These are phyloP conservation scores for Danionella cerebrum DNA, from an alignment of 2,113 vertebrate genomes.

Conservation along the genomic window DNA sequence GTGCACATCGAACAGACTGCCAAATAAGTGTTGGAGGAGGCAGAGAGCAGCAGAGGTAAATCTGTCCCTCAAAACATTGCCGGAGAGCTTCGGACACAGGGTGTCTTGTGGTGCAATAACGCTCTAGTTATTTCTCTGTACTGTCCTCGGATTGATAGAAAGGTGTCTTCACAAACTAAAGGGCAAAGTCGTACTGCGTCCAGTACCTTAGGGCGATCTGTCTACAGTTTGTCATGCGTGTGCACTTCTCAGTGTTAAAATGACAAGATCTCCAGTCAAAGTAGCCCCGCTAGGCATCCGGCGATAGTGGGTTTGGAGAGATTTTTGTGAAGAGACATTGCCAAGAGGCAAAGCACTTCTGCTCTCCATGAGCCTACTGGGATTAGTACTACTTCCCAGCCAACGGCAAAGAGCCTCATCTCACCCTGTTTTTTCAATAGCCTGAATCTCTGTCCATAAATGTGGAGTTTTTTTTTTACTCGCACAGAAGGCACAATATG, in stretches of 20 bases:
- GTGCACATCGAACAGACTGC: conserved; percentile 61
- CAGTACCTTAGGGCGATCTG: conserved; percentile 76
- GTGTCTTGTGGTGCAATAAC: conserved; percentile 75
- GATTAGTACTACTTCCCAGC: conserved; percentile 60
- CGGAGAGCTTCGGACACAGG: conserved; percentile 61
- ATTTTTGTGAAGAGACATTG: conserved; percentile 67
- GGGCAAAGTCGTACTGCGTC: conserved; percentile 74
- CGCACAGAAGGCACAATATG: conserved; percentile 52
- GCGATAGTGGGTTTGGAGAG: conserved; percentile 55
- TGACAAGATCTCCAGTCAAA: conserved; percentile 82
- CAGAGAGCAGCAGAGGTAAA: conserved; percentile 65
- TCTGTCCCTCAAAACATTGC: conserved; percentile 66
- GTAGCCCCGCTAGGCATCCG: conserved; percentile 73
- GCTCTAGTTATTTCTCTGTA: conserved; percentile 85
- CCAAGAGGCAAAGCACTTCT: conserved; percentile 70
- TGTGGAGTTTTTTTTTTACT: conserved; percentile 16
- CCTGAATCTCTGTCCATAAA: conserved; percentile 51
- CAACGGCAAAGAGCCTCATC: conserved; percentile 58
- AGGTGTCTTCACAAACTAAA: conserved; percentile 81
- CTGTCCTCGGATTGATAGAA: conserved; percentile 78
- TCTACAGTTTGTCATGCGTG: conserved; percentile 86
- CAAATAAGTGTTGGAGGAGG: conserved; percentile 32
- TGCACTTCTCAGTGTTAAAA: conserved; percentile 84
- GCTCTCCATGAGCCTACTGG: conserved; percentile 66
- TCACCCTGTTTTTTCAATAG: conserved; percentile 43